Percentiles rank a stretch among this genome's conserved stretches.
Conservation (phyloP, 2,113 vertebrate species). For the Theropithecus gelada region DNA sequence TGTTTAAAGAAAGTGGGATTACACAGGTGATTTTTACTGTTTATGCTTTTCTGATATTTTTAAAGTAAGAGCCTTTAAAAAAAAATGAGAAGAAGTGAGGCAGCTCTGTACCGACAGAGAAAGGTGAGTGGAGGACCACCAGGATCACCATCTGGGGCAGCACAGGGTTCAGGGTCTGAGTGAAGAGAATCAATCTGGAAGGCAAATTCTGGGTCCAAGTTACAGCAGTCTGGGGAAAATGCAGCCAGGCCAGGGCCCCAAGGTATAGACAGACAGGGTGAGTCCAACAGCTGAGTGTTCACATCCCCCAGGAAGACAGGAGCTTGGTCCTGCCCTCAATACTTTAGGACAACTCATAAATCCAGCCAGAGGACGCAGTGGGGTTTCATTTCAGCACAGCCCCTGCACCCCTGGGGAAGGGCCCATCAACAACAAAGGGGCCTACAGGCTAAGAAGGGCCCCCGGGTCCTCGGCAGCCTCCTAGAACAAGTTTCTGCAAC, state of each 20-base stretch:
- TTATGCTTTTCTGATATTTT: not conserved
- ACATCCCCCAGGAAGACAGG: not conserved
- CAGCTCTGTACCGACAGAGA: not conserved
- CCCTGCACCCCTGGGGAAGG: not conserved
- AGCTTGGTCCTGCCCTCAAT: accelerated
- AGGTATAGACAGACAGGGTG: not conserved
- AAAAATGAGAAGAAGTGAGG: not conserved
- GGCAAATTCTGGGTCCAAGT: not conserved
- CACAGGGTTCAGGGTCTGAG: not conserved
- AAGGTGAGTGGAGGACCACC: not conserved
- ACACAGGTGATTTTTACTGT: not conserved
- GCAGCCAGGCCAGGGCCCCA: not conserved
- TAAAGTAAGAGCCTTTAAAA: not conserved
- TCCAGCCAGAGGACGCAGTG: not conserved
- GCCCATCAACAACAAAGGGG: not conserved
- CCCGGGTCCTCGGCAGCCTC: accelerated
- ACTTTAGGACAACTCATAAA: not conserved
- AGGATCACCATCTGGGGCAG: not conserved
- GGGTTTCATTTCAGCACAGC: not conserved
- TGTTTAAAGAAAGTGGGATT: not conserved
- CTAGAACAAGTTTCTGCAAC: not conserved
- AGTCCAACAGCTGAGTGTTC: not conserved
- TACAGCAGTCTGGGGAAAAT: not conserved
- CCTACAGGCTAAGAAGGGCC: not conserved
- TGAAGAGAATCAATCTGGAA: not conserved